Conservation (phyloP, 2,113 vertebrate genomes). For the Haliaeetus leucogaster region DNA sequence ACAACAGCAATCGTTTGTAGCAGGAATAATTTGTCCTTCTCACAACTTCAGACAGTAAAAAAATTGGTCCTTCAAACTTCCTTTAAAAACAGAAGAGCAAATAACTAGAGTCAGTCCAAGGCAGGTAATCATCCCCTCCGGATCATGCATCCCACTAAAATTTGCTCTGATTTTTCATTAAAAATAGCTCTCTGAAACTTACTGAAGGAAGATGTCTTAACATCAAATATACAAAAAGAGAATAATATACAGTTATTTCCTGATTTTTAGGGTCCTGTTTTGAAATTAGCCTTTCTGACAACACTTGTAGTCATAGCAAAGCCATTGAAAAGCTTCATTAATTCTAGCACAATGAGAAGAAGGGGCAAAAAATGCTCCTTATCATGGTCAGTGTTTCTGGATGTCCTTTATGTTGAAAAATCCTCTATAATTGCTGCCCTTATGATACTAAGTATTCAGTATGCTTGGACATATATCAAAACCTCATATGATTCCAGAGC, state of each 20-base stretch:
- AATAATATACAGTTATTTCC: neutral
- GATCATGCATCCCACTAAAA: neutral
- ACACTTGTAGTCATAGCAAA: neutral
- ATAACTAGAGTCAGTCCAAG: neutral
- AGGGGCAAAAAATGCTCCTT: neutral
- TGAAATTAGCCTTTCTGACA: neutral
- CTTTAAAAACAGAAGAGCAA: neutral
- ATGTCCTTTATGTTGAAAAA: neutral
- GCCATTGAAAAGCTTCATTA: neutral
- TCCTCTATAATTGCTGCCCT: fast-evolving
- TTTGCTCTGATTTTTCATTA: neutral
- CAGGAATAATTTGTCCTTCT: neutral
- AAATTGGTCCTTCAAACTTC: neutral
- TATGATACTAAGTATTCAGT: neutral
- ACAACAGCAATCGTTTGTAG: neutral
- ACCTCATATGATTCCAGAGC: neutral
- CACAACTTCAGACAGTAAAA: neutral
- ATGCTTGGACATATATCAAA: neutral
- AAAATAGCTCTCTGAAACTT: neutral
- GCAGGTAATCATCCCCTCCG: neutral
- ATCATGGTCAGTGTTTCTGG: neutral
- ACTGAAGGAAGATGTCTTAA: neutral
- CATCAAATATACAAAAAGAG: neutral
- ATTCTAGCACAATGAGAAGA: neutral
- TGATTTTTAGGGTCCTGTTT: neutral